A percentile compares a stretch with the other conserved stretches of the same genome.
Evolutionary conservation across 2,797 vertebrate species (phyloP).

Genomic region (Muraenolepis orangiensis): DNA sequence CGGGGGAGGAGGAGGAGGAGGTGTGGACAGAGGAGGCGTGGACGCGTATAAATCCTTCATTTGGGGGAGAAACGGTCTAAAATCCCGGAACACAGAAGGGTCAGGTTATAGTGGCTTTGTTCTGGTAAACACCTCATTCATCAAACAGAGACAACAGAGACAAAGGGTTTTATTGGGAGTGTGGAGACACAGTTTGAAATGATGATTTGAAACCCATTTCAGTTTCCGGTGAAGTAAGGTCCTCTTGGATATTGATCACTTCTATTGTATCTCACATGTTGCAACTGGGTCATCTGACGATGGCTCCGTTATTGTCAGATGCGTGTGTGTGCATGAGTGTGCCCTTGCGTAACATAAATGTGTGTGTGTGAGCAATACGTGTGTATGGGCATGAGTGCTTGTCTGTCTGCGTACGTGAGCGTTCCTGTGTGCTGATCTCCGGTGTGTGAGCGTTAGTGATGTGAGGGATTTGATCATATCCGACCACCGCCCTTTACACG

Average conservation of each 20-base stretch:
- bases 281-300: constrained; percentile 47
- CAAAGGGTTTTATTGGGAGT: neutral
- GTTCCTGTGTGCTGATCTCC: too few relatives aligned
- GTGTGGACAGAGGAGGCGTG: too few relatives aligned
- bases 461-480: too few relatives aligned
- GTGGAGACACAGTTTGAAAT: neutral
- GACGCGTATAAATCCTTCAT: too few relatives aligned
- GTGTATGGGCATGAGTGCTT: too few relatives aligned
- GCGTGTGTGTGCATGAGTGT: constrained; percentile 10
- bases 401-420: too few relatives aligned
- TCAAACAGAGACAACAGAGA: neutral
- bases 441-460: neutral
- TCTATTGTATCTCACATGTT: constrained; percentile 26
- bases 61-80: constrained; percentile 13
- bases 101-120: constrained; percentile 32
- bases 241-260: neutral
- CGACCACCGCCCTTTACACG: too few relatives aligned
- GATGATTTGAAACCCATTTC: constrained; percentile 1
- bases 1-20: too few relatives aligned
- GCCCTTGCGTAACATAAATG: neutral
- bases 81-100: constrained; percentile 24
- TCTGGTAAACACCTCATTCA: too few relatives aligned
- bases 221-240: neutral
- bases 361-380: too few relatives aligned
- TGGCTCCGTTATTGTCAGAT: constrained; percentile 19